Evolutionary conservation across 2,113 vertebrate genomes (phyloP).

Genomic region (Eurypyga helias): DNA sequence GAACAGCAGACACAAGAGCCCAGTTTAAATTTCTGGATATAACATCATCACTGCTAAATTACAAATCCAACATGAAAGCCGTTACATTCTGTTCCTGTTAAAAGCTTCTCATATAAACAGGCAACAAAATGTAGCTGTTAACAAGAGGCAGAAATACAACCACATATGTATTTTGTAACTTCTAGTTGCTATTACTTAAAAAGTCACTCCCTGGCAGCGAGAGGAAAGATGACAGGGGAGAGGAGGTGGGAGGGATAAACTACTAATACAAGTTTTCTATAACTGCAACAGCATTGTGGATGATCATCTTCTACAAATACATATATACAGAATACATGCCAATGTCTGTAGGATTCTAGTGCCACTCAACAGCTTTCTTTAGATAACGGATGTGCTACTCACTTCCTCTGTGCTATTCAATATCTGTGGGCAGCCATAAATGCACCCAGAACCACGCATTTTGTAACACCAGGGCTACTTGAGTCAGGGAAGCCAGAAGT

Average conservation of each 20-base stretch:
- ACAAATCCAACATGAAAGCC: not conserved
- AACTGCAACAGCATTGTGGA: not conserved
- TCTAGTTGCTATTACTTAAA: not conserved
- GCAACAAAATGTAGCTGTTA: not conserved
- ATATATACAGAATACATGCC: not conserved
- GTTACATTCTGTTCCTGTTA: not conserved
- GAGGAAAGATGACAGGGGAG: not conserved
- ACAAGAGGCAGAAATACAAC: not conserved
- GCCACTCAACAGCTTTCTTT: not conserved
- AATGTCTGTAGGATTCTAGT: not conserved
- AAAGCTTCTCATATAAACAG: not conserved
- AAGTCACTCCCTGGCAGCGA: not conserved
- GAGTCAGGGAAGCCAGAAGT: not conserved
- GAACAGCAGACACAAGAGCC: not conserved
- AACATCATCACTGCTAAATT: not conserved
- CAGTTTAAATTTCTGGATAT: not conserved
- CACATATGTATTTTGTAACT: not conserved
- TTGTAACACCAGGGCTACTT: not conserved
- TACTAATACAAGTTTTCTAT: not conserved
- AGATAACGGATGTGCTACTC: slow-evolving; percentile 10
- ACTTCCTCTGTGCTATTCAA: slow-evolving; percentile 4
- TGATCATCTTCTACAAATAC: not conserved
- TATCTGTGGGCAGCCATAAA: not conserved
- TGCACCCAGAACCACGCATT: not conserved
- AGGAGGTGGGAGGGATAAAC: not conserved